These are phyloP conservation scores for Phymastichus coffea DNA, from an alignment of 1,140 invertebrate species.

Conservation along the genomic window DNA sequence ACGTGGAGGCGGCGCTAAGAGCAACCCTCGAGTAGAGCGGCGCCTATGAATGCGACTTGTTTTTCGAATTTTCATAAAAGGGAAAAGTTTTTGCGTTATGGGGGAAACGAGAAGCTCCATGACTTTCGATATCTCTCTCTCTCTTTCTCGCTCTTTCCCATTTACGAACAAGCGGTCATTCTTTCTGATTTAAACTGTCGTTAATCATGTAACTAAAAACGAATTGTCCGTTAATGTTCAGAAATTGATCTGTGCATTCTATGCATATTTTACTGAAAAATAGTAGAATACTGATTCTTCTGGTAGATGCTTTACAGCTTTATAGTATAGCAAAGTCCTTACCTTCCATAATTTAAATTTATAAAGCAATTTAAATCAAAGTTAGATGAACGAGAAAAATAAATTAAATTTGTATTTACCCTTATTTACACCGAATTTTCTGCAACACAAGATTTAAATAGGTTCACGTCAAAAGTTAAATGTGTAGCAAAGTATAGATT, in stretches of 20 bases:
- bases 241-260: too few relatives aligned
- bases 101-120: conserved; percentile 9
- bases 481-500: too few relatives aligned
- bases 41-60: conserved; percentile 12
- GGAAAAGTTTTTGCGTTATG: conserved; percentile 14
- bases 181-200: conserved; percentile 26
- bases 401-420: background rate
- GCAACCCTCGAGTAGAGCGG: too few relatives aligned
- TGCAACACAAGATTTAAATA: too few relatives aligned
- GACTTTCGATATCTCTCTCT: conserved; percentile 10
- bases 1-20: conserved; percentile 17
- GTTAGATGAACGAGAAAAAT: too few relatives aligned
- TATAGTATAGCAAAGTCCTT: too few relatives aligned
- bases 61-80: conserved; percentile 27
- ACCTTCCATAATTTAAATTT: too few relatives aligned
- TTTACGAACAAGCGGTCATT: conserved; percentile 21
- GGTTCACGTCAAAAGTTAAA: too few relatives aligned
- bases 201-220: conserved; percentile 15
- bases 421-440: background rate
- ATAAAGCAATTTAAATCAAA: too few relatives aligned
- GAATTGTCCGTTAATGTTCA: background rate
- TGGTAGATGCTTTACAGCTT: too few relatives aligned
- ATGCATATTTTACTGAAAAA: too few relatives aligned
- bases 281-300: too few relatives aligned
- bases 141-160: background rate